Base-by-base conservation (phyloP, 2,113 vertebrate genomes). In the Paramisgurnus dabryanus region DNA sequence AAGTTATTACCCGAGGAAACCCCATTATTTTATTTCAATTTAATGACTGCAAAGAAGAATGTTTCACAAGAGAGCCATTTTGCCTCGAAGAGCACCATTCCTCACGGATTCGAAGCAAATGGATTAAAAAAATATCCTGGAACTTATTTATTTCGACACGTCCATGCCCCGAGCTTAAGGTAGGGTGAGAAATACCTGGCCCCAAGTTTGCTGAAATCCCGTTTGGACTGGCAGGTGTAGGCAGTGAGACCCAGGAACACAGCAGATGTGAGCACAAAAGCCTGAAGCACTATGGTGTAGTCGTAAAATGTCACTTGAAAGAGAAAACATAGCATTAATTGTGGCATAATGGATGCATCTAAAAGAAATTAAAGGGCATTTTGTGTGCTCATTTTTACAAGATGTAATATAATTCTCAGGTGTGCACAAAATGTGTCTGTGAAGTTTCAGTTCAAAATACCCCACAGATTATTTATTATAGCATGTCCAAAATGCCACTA, bases 181-280 rank as follows among this genome's bases (percentile, higher is more conserved):
- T 5, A 40, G 13, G 10, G 13, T 6, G 22, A 74, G 43, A 84
- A 93, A 85, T 91, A 99, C 97, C 95, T 93, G 53, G 95, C 96
- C 91, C 96, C 97, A 85, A 95, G 87, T 88, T 92, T 96, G 92
- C 94, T 98, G 91, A 99, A 98, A 87, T 99, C 97, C 86, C 93
- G 95, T 88, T 96, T 98, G 63, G 96, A 97, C 85, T 99, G 97
- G 78, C 96, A 94, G 45, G 97, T 98, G 86, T 95, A 99, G 3
- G 86, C 82, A 41, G 96, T 99, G 81, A 99, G 90, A 22, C 92
- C 96, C 82, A 94, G 84, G 86, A 98, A 98, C 61, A 98, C 97
- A 47, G 95, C 91, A 22, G 94, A 91, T 17, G 96, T 98, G 76
- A 99, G 91, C 83, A 94, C 85, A 87, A 98, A 95, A 43, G 96